A percentile compares a stretch with the other conserved stretches of the same genome.
Evolutionary conservation across 2,888 invertebrate genomes (phyloP).

Genomic region (Saturnia japonica): DNA sequence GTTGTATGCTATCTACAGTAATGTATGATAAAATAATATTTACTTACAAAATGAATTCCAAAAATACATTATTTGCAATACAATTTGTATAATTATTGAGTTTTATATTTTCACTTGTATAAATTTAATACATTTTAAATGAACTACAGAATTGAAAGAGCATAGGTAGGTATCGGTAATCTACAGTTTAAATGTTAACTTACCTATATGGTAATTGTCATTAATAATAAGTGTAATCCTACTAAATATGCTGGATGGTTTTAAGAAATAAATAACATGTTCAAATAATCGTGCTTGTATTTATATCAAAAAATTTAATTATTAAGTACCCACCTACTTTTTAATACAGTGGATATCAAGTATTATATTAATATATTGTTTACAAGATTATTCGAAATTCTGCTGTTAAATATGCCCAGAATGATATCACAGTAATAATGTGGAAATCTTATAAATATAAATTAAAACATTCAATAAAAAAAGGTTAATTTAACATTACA

Average conservation of each 20-base stretch:
- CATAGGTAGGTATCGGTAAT: neutral
- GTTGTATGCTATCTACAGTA: neutral
- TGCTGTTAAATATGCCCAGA: neutral
- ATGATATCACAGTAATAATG: neutral
- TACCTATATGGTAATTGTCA: neutral
- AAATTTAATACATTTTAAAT: neutral
- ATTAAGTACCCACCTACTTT: no score
- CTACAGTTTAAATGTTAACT: neutral
- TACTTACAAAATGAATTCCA: neutral
- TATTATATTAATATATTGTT: neutral
- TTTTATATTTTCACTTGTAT: neutral
- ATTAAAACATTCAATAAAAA: neutral
- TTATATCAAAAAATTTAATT: neutral
- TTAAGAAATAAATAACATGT: neutral
- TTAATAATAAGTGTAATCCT: neutral
- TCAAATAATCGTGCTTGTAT: neutral
- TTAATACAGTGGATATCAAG: neutral
- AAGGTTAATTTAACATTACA: neutral
- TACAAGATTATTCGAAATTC: neutral
- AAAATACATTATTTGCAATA: neutral
- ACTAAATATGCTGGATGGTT: neutral
- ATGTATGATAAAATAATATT: neutral
- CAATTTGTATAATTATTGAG: neutral
- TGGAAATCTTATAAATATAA: constrained; percentile 2
- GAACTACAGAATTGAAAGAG: neutral